Conservation (phyloP, 2,113 vertebrate genomes). For the Protobothrops flavoviridis region DNA sequence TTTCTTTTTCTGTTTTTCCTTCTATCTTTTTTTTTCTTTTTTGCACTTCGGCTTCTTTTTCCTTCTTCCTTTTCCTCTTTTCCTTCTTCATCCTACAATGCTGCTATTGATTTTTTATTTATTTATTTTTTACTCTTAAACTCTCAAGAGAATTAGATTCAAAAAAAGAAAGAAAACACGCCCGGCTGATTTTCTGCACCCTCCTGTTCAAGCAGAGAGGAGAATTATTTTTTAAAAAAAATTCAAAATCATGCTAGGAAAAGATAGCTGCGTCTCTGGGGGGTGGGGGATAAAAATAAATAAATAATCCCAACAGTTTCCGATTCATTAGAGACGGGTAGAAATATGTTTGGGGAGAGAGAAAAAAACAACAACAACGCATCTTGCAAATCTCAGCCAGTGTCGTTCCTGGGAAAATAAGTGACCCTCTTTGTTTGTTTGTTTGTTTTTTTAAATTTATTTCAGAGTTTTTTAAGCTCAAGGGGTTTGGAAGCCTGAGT, state of each 20-base stretch:
- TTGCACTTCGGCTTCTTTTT: neutral
- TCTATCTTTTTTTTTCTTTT: neutral
- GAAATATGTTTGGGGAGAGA: neutral
- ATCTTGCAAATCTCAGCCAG: neutral
- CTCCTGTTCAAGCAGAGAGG: neutral
- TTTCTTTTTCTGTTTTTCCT: neutral
- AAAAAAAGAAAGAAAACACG: neutral
- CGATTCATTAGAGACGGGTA: neutral
- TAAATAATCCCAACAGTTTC: neutral
- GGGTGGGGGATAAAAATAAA: neutral
- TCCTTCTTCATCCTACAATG: neutral
- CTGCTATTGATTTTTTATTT: neutral
- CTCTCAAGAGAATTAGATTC: neutral
- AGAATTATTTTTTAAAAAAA: neutral
- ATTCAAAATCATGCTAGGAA: neutral
- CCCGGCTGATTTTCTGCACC: neutral
- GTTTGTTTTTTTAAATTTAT: neutral
- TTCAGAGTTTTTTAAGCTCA: slow-evolving; percentile 81
- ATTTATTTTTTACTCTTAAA: neutral
- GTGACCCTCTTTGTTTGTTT: neutral
- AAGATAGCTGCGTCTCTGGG: neutral
- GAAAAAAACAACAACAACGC: neutral
- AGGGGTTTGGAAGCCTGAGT: slow-evolving; percentile 86
- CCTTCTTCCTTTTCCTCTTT: no score
- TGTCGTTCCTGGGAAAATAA: fast-evolving